These are phyloP conservation scores for Tonatia bakeri DNA, from an alignment of 2,113 vertebrate genomes.

Conservation along the genomic window DNA sequence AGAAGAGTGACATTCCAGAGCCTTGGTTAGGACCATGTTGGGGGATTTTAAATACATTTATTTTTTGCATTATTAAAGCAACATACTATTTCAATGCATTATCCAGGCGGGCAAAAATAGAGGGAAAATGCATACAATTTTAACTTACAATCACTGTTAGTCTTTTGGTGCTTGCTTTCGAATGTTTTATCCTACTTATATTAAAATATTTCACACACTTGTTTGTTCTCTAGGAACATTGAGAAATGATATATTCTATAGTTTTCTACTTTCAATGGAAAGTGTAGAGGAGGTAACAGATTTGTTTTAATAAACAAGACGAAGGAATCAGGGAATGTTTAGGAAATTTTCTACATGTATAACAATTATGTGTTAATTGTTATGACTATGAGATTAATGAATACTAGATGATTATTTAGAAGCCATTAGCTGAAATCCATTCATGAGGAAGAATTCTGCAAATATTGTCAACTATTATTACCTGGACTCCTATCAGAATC, in stretches of 20 bases:
- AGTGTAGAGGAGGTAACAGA: not conserved
- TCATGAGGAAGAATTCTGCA: not conserved
- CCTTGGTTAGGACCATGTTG: not conserved
- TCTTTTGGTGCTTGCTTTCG: not conserved
- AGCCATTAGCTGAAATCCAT: not conserved
- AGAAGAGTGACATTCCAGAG: not conserved
- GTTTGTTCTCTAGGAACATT: not conserved
- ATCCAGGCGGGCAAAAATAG: not conserved
- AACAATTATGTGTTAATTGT: not conserved
- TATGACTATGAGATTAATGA: not conserved
- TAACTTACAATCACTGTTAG: not conserved
- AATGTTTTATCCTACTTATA: not conserved
- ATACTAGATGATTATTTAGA: not conserved
- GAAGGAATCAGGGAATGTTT: not conserved
- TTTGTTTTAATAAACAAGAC: not conserved
- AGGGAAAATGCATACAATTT: not conserved
- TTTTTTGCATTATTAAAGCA: constrained; percentile 30
- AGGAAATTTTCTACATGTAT: not conserved
- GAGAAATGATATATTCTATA: not conserved
- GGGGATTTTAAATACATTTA: not conserved
- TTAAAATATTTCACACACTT: not conserved
- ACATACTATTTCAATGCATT: not conserved
- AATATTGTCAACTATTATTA: not conserved
- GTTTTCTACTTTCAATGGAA: not conserved
- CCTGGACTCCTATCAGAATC: not conserved